Evolutionary conservation across 2,113 vertebrate genomes (phyloP).

Genomic region (Gymnobelideus leadbeateri): DNA sequence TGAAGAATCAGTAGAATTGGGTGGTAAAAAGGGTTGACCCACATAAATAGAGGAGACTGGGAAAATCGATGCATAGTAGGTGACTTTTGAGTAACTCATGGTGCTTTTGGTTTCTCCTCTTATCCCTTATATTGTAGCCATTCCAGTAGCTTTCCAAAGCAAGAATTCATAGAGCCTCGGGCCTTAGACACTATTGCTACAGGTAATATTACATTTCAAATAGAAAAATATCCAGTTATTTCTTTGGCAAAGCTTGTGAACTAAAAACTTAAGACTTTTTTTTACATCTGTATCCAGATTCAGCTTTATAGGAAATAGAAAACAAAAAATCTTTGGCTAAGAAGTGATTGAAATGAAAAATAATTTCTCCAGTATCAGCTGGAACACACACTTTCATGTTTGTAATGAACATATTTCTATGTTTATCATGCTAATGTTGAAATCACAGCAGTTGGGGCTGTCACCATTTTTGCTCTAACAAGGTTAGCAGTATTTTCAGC

Average conservation of each 20-base stretch:
- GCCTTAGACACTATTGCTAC: not conserved
- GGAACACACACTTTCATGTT: not conserved
- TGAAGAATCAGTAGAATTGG: not conserved
- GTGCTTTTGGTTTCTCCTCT: not conserved
- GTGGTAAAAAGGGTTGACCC: not conserved
- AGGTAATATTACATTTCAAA: not conserved
- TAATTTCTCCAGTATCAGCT: not conserved
- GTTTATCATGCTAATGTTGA: not conserved
- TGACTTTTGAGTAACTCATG: not conserved
- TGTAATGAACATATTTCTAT: slow-evolving; percentile 66
- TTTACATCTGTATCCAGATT: slow-evolving; percentile 56
- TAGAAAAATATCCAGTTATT: slow-evolving; percentile 49
- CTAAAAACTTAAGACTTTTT: slow-evolving; percentile 46
- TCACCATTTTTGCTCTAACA: not conserved
- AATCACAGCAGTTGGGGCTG: not conserved
- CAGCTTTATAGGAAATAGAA: slow-evolving; percentile 70
- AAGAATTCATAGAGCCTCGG: not conserved
- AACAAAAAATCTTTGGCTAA: not conserved
- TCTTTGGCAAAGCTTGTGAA: not conserved
- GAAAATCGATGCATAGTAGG: not conserved
- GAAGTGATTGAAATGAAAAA: not conserved
- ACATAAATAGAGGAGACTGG: not conserved
- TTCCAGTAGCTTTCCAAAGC: slow-evolving; percentile 1
- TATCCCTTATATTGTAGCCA: slow-evolving; percentile 16
- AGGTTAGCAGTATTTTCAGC: not conserved